Evolutionary conservation across 2,113 vertebrate species (phyloP), one percentile per base, ranked within the genome.

Genomic region (Pyxicephalus adspersus): DNA sequence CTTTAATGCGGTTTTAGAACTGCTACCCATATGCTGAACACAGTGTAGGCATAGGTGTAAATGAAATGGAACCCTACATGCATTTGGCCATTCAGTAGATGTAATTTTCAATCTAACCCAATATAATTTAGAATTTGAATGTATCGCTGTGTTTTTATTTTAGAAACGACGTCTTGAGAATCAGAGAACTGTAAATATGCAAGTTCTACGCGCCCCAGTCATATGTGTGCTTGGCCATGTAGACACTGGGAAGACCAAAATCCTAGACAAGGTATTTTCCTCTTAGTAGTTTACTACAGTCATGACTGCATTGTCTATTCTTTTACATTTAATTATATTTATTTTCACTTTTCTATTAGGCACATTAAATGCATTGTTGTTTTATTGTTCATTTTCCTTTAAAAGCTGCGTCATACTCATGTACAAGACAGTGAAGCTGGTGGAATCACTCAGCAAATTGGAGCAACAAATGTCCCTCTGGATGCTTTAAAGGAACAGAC

Each of bases 391-490:
- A 65, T n/a, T 45, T 45, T 79, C 19, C 88, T 85, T 51, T 66
- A 74, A 28, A 29, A 97, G 97, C 93, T 99, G 22, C 92, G 97
- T 60, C 95, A 98, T 86, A 99, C 98, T 0, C 87, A 99, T 0
- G 97, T 99, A 0, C 98, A 99, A 89, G 98, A 99, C 25, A 89
- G 97, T 0, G 98, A 99, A 88, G 97, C 98, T 5, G 98, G 98
- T 76, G 97, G 97, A 16, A 99, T 99, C 91, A 99, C 98, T 18
- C 98, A 99, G 87, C 98, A 99, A 86, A 99, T 99, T 15, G 98
- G 98, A 15, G 98, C 98, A 26, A 99, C 98, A 26, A 99, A 98
- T 68, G 98, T 99, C 83, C 98, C 98, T 0, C 92, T 94, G 20
- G 97, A 99, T 85, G 94, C 96, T 52, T 94, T 99, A 65, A 92